These are phyloP conservation scores for Meda fulgida DNA, from an alignment of 2,797 vertebrate species.

Conservation along the genomic window DNA sequence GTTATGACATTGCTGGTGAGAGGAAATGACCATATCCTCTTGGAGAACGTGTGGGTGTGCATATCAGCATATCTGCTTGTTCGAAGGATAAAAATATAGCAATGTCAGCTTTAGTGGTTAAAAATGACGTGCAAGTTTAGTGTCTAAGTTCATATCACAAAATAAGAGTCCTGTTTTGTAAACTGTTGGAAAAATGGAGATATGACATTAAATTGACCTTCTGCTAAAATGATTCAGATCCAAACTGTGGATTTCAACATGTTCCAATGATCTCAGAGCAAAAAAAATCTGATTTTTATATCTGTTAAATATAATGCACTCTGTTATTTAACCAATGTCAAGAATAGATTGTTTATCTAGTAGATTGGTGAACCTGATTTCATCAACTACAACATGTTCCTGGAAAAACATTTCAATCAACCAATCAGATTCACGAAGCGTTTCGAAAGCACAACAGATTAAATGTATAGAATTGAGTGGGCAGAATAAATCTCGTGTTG, in stretches of 20 bases:
- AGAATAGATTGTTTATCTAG: neutral
- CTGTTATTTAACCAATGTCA: neutral
- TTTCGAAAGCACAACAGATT: no score
- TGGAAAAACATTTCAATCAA: neutral
- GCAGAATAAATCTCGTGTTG: no score
- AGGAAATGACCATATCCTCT: slow-evolving; percentile 52
- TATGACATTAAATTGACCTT: neutral
- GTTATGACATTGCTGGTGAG: slow-evolving; percentile 16
- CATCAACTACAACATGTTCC: no score
- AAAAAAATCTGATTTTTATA: neutral
- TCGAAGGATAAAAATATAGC: slow-evolving; percentile 54
- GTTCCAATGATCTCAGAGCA: neutral
- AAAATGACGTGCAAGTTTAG: neutral
- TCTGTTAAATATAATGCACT: neutral
- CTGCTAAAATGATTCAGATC: neutral
- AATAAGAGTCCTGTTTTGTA: neutral
- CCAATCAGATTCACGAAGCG: neutral
- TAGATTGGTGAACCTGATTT: no score
- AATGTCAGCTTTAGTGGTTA: slow-evolving; percentile 27
- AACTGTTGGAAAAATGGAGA: neutral
- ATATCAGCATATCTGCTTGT: slow-evolving; percentile 42
- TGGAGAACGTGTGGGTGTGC: slow-evolving; percentile 28
- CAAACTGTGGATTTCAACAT: neutral
- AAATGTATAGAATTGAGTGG: no score
- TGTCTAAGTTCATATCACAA: neutral